Percentiles rank a stretch among this genome's conserved stretches.
Conservation (phyloP, 2,113 vertebrate species). For the Alexandromys fortis region DNA sequence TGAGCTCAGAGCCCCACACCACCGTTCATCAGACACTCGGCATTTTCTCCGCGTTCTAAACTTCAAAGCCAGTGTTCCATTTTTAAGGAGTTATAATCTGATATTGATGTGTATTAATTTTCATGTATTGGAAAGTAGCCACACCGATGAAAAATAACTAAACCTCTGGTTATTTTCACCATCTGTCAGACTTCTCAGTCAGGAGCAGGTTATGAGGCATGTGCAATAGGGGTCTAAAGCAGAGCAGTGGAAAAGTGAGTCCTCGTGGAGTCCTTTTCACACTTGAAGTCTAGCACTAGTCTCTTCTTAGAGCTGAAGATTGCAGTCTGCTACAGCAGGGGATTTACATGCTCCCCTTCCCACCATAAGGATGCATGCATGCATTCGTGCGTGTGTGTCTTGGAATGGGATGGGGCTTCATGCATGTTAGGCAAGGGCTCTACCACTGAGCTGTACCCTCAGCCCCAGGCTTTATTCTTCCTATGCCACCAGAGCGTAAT, state of each 20-base stretch:
- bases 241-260: neutral
- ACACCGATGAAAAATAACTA: neutral
- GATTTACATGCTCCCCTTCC: neutral
- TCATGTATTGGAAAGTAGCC: neutral
- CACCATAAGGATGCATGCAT: neutral
- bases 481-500: neutral
- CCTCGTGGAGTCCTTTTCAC: neutral
- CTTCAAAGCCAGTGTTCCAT: no score
- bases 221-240: rapidly evolving
- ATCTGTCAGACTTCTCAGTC: rapidly evolving
- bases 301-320: neutral
- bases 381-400: neutral
- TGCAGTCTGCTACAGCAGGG: neutral
- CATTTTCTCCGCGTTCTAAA: neutral
- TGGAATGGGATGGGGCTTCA: neutral
- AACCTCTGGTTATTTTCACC: no score
- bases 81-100: neutral
- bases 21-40: rapidly evolving
- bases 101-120: neutral
- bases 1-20: neutral
- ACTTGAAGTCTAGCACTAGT: no score
- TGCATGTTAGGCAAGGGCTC: neutral
- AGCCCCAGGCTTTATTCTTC: slow-evolving; percentile 22
- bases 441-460: neutral
- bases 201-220: neutral